Percentiles rank a stretch among this genome's conserved stretches.
These are phyloP conservation scores for Echinometra lucunter DNA, from an alignment of 53 echinoderm and acorn worm species.

Conservation along the genomic window DNA sequence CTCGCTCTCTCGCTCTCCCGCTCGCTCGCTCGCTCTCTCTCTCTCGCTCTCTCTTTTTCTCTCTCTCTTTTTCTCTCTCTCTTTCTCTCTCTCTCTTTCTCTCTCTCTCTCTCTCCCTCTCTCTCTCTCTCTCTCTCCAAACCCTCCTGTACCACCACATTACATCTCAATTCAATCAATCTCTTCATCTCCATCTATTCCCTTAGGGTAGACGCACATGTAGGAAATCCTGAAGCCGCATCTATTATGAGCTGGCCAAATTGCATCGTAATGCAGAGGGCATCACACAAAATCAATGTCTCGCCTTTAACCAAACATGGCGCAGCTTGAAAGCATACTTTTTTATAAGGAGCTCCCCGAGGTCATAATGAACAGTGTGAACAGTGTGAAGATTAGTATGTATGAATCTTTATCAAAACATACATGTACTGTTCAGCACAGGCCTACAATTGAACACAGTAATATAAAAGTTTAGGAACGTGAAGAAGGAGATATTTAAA, in stretches of 20 bases:
- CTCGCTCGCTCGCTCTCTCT: too few species aligned
- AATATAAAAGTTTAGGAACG: too few species aligned
- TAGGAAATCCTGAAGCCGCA: conserved; percentile 24
- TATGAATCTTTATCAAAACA: neutral
- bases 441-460: too few species aligned
- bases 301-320: neutral
- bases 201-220: neutral
- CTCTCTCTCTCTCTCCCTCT: too few species aligned
- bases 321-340: neutral
- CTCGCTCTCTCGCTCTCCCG: too few species aligned
- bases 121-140: neutral
- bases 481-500: too few species aligned
- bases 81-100: too few species aligned
- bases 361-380: neutral
- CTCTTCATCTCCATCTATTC: neutral
- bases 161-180: conserved; percentile 25
- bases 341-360: neutral
- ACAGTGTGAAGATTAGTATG: neutral
- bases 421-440: neutral
- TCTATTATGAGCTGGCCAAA: conserved; percentile 24
- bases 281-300: conserved; percentile 11
- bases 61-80: too few species aligned
- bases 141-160: neutral
- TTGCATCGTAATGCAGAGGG: conserved; percentile 35
- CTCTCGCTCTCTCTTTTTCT: too few species aligned